Percentiles rank a stretch among this genome's conserved stretches.
phyloP scores from a whole-genome alignment of 2,797 vertebrate species.

The Gallinago stenura region DNA sequence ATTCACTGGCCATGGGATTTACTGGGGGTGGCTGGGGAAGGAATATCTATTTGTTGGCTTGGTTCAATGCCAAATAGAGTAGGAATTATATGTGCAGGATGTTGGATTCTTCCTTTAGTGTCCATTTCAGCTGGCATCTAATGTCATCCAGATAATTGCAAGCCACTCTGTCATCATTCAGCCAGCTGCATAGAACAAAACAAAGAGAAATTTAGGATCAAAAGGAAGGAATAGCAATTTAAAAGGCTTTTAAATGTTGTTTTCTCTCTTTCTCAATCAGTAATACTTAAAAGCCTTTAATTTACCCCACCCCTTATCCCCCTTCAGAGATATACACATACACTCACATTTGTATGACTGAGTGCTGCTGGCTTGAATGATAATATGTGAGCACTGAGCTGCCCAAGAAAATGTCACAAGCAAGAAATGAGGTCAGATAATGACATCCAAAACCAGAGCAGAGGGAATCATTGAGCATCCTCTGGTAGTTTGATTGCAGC shows the following conservation, averaged over 20 bases:
- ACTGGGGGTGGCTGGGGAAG: background rate
- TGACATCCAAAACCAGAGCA: slow-evolving; percentile 58
- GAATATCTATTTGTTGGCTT: slow-evolving; percentile 72
- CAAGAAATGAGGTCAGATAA: slow-evolving; percentile 70
- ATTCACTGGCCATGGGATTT: slow-evolving; percentile 68
- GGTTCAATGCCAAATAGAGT: slow-evolving; percentile 75
- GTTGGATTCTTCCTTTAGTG: slow-evolving; percentile 78
- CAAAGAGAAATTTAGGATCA: slow-evolving; percentile 81
- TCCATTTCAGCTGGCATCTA: slow-evolving; percentile 82
- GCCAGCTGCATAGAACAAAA: slow-evolving; percentile 80
- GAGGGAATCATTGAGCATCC: slow-evolving; percentile 59
- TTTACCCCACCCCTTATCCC: slow-evolving; percentile 30
- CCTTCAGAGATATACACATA: slow-evolving; percentile 9
- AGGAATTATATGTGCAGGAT: slow-evolving; percentile 78
- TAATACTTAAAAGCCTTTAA: slow-evolving; percentile 79
- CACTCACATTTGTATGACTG: slow-evolving; percentile 54
- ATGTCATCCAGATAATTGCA: slow-evolving; percentile 80
- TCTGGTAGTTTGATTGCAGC: slow-evolving; percentile 57
- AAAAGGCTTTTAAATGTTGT: slow-evolving; percentile 82
- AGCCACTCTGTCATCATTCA: slow-evolving; percentile 76
- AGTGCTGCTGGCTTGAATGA: slow-evolving; percentile 47
- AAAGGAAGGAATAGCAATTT: slow-evolving; percentile 78
- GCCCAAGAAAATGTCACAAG: slow-evolving; percentile 66
- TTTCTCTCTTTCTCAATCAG: slow-evolving; percentile 80
- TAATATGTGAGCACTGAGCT: slow-evolving; percentile 48